A percentile compares a stretch with the other conserved stretches of the same genome.
phyloP scores from a whole-genome alignment of 2,797 vertebrate genomes.

The Sphenodon punctatus region DNA sequence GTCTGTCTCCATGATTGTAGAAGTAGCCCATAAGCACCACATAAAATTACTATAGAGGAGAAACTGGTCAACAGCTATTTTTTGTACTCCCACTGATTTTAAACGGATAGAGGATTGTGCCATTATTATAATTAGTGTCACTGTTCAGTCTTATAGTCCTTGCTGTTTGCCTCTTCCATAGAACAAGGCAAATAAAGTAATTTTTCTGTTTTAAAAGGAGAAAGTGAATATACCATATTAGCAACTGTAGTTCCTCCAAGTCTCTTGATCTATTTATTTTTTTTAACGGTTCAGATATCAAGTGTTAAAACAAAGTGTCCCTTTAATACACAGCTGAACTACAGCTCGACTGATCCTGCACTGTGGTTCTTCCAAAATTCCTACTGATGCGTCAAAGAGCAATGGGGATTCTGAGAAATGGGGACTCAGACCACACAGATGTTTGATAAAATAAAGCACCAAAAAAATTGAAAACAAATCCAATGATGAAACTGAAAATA shows the following conservation, averaged over 20 bases:
- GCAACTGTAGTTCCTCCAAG: background rate
- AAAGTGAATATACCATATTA: background rate
- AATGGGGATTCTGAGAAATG: background rate
- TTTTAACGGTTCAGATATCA: background rate
- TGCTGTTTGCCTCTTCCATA: background rate
- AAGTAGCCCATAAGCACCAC: no score
- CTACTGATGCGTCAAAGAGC: background rate
- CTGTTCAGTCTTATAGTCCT: no score
- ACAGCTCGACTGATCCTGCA: background rate
- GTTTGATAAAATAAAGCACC: background rate
- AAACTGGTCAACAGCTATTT: no score
- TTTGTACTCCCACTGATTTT: no score
- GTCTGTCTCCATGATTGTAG: background rate
- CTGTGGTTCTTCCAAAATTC: background rate
- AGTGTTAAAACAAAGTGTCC: background rate
- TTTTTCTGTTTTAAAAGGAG: background rate
- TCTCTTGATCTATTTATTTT: background rate
- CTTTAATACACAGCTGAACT: background rate
- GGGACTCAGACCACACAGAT: background rate
- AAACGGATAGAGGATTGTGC: no score
- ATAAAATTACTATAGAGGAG: no score
- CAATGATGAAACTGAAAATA: background rate
- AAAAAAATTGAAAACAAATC: background rate
- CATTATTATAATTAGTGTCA: no score
- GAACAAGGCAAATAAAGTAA: background rate